phyloP scores from a whole-genome alignment of 1,140 invertebrate genomes.

The Ips typographus region DNA sequence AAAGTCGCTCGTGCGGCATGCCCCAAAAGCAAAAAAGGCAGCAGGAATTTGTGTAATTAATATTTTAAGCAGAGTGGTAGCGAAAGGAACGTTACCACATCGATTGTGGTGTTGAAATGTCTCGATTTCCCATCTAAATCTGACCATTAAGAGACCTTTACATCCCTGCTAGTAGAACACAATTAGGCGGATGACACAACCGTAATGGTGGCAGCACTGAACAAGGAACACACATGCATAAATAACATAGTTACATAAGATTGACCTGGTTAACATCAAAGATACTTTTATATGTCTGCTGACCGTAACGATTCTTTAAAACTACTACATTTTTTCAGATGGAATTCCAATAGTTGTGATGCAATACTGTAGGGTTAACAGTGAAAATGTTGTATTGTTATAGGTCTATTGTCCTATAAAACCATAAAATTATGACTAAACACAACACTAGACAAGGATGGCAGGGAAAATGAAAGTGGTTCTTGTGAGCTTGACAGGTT shows the following conservation, averaged over 20 bases:
- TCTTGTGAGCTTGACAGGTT: no score
- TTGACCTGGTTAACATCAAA: background rate
- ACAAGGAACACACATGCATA: background rate
- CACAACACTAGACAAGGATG: no score
- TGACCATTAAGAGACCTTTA: background rate
- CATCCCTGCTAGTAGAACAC: background rate
- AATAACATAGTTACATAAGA: background rate
- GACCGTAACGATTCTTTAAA: no score
- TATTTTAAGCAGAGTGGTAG: background rate
- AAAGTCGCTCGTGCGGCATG: background rate
- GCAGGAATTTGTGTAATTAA: background rate
- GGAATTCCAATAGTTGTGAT: no score
- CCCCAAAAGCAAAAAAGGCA: background rate
- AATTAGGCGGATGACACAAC: background rate
- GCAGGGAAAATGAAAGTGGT: no score
- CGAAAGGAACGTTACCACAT: slow-evolving; percentile 1
- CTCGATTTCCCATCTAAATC: background rate
- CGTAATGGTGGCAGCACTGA: background rate
- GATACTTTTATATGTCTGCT: background rate
- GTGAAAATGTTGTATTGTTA: no score
- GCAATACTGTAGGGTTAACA: no score
- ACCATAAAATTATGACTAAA: no score
- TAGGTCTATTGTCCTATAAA: no score
- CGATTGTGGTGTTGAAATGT: background rate
- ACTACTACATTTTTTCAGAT: no score